Base-by-base conservation (phyloP, 2,888 invertebrate genomes). In the Arenicola marina region DNA sequence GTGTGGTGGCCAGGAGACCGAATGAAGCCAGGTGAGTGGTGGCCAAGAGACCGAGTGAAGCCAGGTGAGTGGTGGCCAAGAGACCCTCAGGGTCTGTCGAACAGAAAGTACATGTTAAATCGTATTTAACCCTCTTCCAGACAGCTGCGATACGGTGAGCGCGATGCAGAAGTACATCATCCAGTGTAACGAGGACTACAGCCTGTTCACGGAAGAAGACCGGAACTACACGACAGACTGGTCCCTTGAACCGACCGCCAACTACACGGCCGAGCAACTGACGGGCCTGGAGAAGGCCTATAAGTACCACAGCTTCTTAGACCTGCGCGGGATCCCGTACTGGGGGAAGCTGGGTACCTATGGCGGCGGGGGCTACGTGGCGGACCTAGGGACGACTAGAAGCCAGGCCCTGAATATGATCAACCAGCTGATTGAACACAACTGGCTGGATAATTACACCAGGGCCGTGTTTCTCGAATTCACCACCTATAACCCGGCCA, bases 401-500 rank as follows among this genome's bases (percentile, higher is more conserved):
- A 31, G 44, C 1, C 21, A 57, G 24, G 66, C 71, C 4, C 15
- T 31, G 24, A 4, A n/a, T 34, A 33, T 58, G 45, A 26, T 67
- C 38, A 55, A 43, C 3, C n/a, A 48, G 21, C 48, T 66, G 44
- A n/a, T 56, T 31, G 32, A 62, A 11, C 51, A 33, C 31, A 28
- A 51, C 18, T 70, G 70, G 70, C 57, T 70, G 18, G 70, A 70
- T 51, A 38, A 53, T 11, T 65, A 57, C 53, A 70, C 70, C 3
- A 34, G 70, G 33, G 67, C 62, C 2, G 60, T 70, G 24, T 67
- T 70, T 43, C 34, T 67, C n/a, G 70, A 70, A 53, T 70, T 67
- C 51, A 51, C 59, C 15, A 33, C 66, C 33, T 70, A 77, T 59
- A 76, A 76, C 45, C 26, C 56, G 29, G 75, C 78, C 63, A 62